A percentile compares a stretch with the other conserved stretches of the same genome.
phyloP scores from a whole-genome alignment of 2,888 invertebrate genomes.

The Trichopria drosophilae region DNA sequence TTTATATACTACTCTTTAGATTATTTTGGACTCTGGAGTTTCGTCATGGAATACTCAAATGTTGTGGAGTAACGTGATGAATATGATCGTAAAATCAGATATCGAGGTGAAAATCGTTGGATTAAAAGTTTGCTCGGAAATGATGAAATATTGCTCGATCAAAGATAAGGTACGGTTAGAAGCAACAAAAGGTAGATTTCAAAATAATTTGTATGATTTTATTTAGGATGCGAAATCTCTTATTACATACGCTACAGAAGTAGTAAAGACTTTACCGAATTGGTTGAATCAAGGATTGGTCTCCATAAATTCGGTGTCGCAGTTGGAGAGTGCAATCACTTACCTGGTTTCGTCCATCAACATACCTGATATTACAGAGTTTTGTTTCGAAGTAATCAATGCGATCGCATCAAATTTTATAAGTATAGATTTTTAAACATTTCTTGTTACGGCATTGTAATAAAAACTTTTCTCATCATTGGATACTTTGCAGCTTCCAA shows the following conservation, averaged over 20 bases:
- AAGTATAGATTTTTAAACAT: slow-evolving; percentile 31
- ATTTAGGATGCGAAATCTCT: slow-evolving; percentile 39
- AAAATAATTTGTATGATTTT: slow-evolving; percentile 4
- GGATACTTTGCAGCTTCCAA: slow-evolving; percentile 25
- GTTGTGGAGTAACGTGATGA: slow-evolving; percentile 41
- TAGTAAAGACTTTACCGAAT: slow-evolving; percentile 42
- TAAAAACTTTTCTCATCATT: not conserved
- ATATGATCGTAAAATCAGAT: slow-evolving; percentile 40
- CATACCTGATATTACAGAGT: slow-evolving; percentile 34
- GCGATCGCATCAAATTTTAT: slow-evolving; percentile 36
- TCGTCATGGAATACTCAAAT: slow-evolving; percentile 42
- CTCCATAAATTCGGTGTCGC: slow-evolving; percentile 23
- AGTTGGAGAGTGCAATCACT: slow-evolving; percentile 34
- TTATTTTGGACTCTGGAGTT: slow-evolving; percentile 44
- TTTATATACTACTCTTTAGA: slow-evolving; percentile 35
- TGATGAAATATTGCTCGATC: slow-evolving; percentile 39
- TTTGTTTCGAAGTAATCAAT: slow-evolving; percentile 47
- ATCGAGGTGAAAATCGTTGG: slow-evolving; percentile 46
- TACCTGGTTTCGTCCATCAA: slow-evolving; percentile 34
- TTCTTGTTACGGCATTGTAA: not conserved
- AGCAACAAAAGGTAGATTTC: slow-evolving; percentile 18
- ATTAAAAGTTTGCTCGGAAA: slow-evolving; percentile 41
- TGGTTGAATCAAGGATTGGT: slow-evolving; percentile 41
- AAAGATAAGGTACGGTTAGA: slow-evolving; percentile 38
- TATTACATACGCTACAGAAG: slow-evolving; percentile 41